Base-by-base conservation (phyloP, 1,140 invertebrate genomes). In the Trypoxylus dichotomus region DNA sequence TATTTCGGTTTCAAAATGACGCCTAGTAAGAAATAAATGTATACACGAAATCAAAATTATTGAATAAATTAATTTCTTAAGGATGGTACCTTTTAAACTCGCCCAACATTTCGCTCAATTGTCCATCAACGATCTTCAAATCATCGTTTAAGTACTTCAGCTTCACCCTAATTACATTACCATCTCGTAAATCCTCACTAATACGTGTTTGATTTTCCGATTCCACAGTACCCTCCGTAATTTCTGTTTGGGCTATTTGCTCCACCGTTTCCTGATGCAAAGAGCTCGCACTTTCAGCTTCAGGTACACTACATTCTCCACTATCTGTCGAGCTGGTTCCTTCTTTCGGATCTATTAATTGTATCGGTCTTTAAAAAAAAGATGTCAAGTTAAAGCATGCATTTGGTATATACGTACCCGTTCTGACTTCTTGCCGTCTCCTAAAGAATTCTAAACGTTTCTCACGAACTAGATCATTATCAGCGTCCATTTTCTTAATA, bases 141-240 rank as follows among this genome's bases (percentile, higher is more conserved):
- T 95, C 94, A 83, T 97, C 95, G 85, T 97, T 95, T 43, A 97
- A 89, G 84, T 94, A 97, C 85, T 95, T 96, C 2, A 97, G 86
- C 82, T 93, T 92, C 78, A 97, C 93, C 47, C 91, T 89, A 80
- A 95, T 93, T 77, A 88, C 85, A 29, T 75, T 6, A 41, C 29
- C 43, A n/a, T 54, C 21, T 2, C 3, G 43, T 19, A 27, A 8
- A 3, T 25, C 21, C 8, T 24, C 19, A 25, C 24, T 32, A 19
- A n/a, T n/a, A 37, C 15, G 7, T n/a, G 72, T 13, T 10, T 27
- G 7, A 68, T 1, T 10, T 27, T 27, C 8, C 13, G 24, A 6
- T 29, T 68, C 60, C 8, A 68, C 25, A 8, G 60, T 11, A 68
- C 60, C 25, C 15, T 68, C 60, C 10, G 27, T 68, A 27, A 27